These are phyloP conservation scores for Cephus sareptanus DNA, from an alignment of 2,888 invertebrate species.

Conservation along the genomic window DNA sequence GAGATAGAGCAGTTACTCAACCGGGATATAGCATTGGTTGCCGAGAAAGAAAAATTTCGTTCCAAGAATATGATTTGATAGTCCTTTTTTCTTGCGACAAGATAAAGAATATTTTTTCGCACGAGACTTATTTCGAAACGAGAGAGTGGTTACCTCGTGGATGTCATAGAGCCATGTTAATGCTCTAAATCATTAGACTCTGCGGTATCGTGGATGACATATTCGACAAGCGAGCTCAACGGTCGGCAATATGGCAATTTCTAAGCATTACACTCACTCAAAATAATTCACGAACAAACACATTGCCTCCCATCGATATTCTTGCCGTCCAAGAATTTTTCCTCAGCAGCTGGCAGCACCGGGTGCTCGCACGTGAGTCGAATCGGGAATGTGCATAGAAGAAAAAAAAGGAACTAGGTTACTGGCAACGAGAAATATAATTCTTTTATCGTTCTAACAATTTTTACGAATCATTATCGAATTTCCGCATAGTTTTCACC, in stretches of 20 bases:
- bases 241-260: constrained; percentile 16
- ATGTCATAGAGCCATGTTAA: neutral
- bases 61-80: neutral
- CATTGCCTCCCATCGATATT: constrained; percentile 22
- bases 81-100: neutral
- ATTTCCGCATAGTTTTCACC: neutral
- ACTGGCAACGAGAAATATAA: constrained; percentile 6
- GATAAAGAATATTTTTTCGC: neutral
- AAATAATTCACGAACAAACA: constrained; percentile 23
- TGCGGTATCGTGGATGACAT: neutral
- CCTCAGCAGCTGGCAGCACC: constrained; percentile 16
- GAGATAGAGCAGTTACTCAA: neutral
- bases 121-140: neutral
- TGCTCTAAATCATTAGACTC: neutral
- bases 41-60: neutral
- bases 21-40: neutral
- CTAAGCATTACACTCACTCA: constrained; percentile 18
- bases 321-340: constrained; percentile 17
- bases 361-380: constrained; percentile 20
- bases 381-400: constrained; percentile 8
- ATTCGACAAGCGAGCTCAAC: neutral
- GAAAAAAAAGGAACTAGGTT: constrained; percentile 6
- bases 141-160: neutral
- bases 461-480: constrained; percentile 1
- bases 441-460: neutral